These are phyloP conservation scores for Pseudomyrmex cubaensis DNA, from an alignment of 1,140 invertebrate genomes.

Conservation along the genomic window DNA sequence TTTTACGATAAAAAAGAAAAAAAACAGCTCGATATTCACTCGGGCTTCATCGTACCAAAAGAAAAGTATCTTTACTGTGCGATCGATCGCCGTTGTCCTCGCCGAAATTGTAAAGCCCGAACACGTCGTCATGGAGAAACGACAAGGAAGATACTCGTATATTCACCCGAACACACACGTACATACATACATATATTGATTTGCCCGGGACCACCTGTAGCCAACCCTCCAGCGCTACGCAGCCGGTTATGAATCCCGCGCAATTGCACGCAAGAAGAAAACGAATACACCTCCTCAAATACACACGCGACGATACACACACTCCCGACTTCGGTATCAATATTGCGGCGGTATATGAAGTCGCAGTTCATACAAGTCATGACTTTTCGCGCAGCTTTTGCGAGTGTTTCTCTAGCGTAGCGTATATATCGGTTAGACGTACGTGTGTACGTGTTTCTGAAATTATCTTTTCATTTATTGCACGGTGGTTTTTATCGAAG, in stretches of 20 bases:
- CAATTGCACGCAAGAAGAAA: constrained; percentile 50
- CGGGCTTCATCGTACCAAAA: not conserved
- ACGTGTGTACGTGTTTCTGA: too few relatives aligned
- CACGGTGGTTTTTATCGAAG: too few relatives aligned
- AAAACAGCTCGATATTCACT: constrained; percentile 1
- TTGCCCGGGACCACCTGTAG: constrained; percentile 75
- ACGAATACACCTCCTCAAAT: constrained; percentile 40
- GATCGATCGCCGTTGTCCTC: constrained; percentile 15
- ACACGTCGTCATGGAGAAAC: constrained; percentile 14
- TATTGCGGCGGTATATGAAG: not conserved
- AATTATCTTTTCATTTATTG: too few relatives aligned
- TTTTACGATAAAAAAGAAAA: not conserved
- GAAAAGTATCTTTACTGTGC: constrained; percentile 19
- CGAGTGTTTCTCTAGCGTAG: too few relatives aligned
- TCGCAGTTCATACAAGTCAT: not conserved
- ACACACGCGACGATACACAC: not conserved
- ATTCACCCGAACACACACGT: constrained; percentile 63
- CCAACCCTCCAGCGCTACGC: constrained; percentile 53
- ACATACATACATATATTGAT: constrained; percentile 67
- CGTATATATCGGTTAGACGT: too few relatives aligned
- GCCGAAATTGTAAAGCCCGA: constrained; percentile 50
- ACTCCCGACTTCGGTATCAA: constrained; percentile 18
- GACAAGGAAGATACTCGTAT: constrained; percentile 38
- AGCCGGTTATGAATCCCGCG: constrained; percentile 64
- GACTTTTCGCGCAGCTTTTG: not conserved